Evolutionary conservation across 1,140 invertebrate genomes (phyloP), one percentile per base, ranked within the genome.

Genomic region (Drosophila tani): DNA sequence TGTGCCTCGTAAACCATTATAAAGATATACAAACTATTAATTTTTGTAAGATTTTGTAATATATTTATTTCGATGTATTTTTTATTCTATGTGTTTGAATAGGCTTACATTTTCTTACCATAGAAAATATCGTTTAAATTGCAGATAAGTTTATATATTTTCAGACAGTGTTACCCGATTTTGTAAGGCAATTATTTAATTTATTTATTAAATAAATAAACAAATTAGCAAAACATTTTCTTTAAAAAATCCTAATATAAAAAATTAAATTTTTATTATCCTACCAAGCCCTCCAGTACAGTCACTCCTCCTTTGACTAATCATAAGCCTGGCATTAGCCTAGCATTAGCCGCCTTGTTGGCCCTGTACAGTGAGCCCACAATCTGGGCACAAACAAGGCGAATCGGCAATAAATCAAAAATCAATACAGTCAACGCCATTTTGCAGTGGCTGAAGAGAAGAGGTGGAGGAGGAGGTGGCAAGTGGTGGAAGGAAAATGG

Each of bases 361-460:
- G 82, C 11, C 78, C 53, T 50, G 51, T 50, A 82, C 69, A 78
- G 68, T 69, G 51, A 41, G 19, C 41, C 56, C 45, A 12, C 70
- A 75, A 49, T 41, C 66, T 49, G 21, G 12, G 12, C 32, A 63
- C 66, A 64, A 58, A 45, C 57, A 64, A 75, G 50, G 40, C 51
- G 68, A 79, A 79, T 79, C 47, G 73, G 29, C 68, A 70, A 75
- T 75, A 87, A 88, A 87, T 87, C 83, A 84, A 88, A 90, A 90
- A 88, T 88, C 85, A 88, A 87, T 87, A 88, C 60, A 50, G 47
- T 53, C 60, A 81, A 81, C 84, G 84, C 84, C 84, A 88, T 88
- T 88, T 88, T 88, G 85, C 65, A 67, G 24, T 40, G 59, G 43
- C 21, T 60, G 51, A n/a, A 19, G 64, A 19, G 53, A 27, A 21